Base-by-base conservation (phyloP, 2,888 invertebrate species). In the Athalia rosae region DNA sequence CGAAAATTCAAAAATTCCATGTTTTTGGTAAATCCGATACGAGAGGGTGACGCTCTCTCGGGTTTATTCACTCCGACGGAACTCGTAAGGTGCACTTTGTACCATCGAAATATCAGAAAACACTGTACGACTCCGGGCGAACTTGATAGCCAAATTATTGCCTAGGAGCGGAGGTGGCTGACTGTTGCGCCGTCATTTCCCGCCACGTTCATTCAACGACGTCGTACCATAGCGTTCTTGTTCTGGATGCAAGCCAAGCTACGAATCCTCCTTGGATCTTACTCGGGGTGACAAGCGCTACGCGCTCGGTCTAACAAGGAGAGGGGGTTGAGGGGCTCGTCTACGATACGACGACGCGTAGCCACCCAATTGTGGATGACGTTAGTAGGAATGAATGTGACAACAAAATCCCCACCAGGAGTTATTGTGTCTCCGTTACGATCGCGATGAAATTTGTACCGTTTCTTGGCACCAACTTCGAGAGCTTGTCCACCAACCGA, bases 181-280 rank as follows among this genome's bases (percentile, higher is more conserved):
- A n/a, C 59, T 61, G 73, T 74, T 59, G 61, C 73, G 73, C 61
- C 61, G 73, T 74, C 73, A 84, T 87, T 89, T 88, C 88, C 87
- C 88, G 87, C 87, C 88, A 88, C 86, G 83, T 88, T 88, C 89
- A 89, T 88, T 88, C 86, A 88, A 84, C 84, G 83, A 86, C 85
- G 61, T 53, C 50, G 61, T 74, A 11, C 50, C 43, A 59, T n/a
- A n/a, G n/a, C n/a, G n/a, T n/a, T 87, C 82, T 79, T 81, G 80
- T 76, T 83, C 85, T 88, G 88, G 89, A 87, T 84, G 80, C 82
- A 86, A 86, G 89, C 89, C 89, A 89, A 89, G 86, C 83, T 83
- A 81, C 84, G 84, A 84, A 86, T 86, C 84, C 82, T 83, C 83
- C 82, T 80, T 80, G 77, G 79, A 79, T 82, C 77, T 81, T 47